phyloP scores from a whole-genome alignment of 2,797 vertebrate genomes.

The Argyrosomus regius region DNA sequence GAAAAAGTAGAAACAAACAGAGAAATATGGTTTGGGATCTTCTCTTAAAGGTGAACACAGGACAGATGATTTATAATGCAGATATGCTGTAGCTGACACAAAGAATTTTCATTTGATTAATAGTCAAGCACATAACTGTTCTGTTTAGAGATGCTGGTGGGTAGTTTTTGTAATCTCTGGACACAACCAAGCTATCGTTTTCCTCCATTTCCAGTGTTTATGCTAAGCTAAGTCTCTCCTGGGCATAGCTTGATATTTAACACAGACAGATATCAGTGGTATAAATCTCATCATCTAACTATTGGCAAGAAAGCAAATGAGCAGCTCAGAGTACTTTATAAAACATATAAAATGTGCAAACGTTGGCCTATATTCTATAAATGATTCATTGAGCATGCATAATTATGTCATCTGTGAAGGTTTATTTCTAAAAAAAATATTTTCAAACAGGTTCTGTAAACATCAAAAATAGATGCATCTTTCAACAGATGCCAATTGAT shows the following conservation, averaged over 20 bases:
- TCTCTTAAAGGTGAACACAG: background rate
- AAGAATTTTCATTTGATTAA: background rate
- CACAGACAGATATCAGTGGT: background rate
- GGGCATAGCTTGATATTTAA: background rate
- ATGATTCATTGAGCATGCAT: background rate
- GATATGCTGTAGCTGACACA: background rate
- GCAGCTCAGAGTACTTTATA: background rate
- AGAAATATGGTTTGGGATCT: background rate
- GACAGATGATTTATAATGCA: background rate
- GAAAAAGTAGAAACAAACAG: background rate
- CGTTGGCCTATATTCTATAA: background rate
- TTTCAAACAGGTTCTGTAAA: background rate
- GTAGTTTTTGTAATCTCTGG: background rate
- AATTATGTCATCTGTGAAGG: background rate
- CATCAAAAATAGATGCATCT: background rate
- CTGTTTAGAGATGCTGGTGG: no score
- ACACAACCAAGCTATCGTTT: background rate
- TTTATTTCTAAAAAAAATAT: background rate
- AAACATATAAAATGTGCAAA: background rate
- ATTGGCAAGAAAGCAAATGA: background rate
- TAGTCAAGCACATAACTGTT: no score
- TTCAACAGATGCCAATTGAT: constrained; percentile 18
- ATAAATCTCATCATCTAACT: background rate
- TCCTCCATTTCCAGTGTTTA: background rate
- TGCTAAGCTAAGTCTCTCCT: background rate